These are phyloP conservation scores for Alsophila aescularia DNA, from an alignment of 2,888 invertebrate species.

Conservation along the genomic window DNA sequence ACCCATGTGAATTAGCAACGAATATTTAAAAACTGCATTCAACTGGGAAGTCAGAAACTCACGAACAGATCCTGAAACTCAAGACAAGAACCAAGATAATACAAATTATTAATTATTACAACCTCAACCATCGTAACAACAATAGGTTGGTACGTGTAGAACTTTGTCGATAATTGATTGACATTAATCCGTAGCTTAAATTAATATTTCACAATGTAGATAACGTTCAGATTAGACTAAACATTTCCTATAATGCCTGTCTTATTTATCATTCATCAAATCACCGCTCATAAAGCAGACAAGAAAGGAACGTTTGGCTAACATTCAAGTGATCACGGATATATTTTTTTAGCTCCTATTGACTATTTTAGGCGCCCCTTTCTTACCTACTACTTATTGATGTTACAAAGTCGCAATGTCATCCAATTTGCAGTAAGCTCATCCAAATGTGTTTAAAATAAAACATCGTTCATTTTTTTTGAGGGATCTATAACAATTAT, in stretches of 20 bases:
- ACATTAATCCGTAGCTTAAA: neutral
- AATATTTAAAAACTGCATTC: too few species aligned
- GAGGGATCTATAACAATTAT: too few species aligned
- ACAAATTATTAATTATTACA: too few species aligned
- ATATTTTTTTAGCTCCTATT: constrained; percentile 30
- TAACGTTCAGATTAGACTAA: neutral
- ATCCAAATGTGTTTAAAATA: too few species aligned
- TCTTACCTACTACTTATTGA: constrained; percentile 13
- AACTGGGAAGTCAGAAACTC: too few species aligned
- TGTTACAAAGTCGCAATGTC: constrained; percentile 27
- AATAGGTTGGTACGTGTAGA: too few species aligned
- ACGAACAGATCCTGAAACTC: too few species aligned
- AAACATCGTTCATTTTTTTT: too few species aligned
- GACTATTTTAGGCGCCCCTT: constrained; percentile 5
- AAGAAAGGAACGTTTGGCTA: constrained; percentile 19
- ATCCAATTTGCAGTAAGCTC: too few species aligned
- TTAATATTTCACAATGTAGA: neutral
- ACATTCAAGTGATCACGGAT: constrained; percentile 16
- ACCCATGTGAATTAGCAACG: too few species aligned
- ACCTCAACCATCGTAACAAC: too few species aligned
- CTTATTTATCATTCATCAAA: constrained; percentile 4
- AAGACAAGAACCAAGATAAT: too few species aligned
- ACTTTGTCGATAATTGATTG: constrained; percentile 4
- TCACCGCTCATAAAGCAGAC: neutral
- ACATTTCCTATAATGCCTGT: constrained; percentile 8